phyloP scores from a whole-genome alignment of 2,888 invertebrate genomes.

The Andrena trimmerana region DNA sequence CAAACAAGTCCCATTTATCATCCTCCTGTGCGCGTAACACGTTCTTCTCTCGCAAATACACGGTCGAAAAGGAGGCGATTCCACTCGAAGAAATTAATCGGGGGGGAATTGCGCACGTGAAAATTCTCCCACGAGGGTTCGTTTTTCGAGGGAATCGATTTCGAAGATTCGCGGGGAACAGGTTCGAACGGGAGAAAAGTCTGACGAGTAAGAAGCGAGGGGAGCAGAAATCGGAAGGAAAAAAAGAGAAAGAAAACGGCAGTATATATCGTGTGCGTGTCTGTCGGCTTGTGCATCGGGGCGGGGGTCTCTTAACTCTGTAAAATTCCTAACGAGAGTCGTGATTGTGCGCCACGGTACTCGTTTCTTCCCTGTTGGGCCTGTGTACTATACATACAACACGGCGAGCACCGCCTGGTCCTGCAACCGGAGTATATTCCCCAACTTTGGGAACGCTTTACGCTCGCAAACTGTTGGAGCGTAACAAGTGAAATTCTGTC shows the following conservation, averaged over 20 bases:
- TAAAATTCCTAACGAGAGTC: constrained; percentile 46
- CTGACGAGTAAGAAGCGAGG: constrained; percentile 20
- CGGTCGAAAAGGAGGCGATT: neutral
- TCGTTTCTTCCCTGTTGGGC: constrained; percentile 17
- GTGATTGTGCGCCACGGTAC: constrained; percentile 23
- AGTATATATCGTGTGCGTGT: constrained; percentile 60
- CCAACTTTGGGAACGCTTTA: constrained; percentile 4
- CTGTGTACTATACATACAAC: neutral
- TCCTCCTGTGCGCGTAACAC: neutral
- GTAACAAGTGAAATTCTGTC: neutral
- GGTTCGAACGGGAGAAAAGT: neutral
- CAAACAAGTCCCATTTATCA: neutral
- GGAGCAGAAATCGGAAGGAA: constrained; percentile 15
- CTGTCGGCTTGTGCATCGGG: constrained; percentile 54
- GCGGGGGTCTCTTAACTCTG: constrained; percentile 35
- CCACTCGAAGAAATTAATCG: neutral
- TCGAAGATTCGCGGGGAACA: neutral
- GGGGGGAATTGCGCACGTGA: neutral
- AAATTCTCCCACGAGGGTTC: neutral
- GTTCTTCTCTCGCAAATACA: neutral
- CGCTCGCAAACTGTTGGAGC: constrained; percentile 2
- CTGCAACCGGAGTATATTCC: neutral
- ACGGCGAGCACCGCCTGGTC: neutral
- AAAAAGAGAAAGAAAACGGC: constrained; percentile 42
- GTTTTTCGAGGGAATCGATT: neutral